phyloP scores from a whole-genome alignment of 2,113 vertebrate species.

The Bolborhynchus lineola region DNA sequence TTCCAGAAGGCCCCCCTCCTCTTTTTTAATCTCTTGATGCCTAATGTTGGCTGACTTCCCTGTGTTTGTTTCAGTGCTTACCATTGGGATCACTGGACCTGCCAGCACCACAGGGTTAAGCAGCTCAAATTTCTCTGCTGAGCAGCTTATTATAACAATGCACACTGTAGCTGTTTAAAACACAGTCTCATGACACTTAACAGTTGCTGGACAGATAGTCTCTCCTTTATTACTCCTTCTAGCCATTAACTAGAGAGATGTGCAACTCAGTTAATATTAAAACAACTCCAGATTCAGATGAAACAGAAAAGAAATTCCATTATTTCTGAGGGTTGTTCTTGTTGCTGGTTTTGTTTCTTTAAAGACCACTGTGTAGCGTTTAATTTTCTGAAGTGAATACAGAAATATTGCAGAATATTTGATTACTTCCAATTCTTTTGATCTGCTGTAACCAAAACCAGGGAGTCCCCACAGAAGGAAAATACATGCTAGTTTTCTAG shows the following conservation, averaged over 20 bases:
- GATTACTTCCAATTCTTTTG: neutral
- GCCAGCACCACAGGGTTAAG: constrained; percentile 73
- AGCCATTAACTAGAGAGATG: neutral
- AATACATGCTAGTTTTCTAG: neutral
- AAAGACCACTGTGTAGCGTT: neutral
- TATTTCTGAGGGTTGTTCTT: neutral
- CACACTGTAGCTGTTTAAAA: constrained; percentile 61
- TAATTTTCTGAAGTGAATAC: neutral
- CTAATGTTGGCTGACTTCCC: constrained; percentile 67
- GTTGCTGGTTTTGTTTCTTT: neutral
- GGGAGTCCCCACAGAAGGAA: neutral
- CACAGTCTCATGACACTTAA: constrained; percentile 55
- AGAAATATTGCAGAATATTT: neutral
- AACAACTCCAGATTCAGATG: neutral
- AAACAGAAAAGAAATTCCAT: neutral
- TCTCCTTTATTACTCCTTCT: constrained; percentile 32
- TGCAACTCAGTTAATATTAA: neutral
- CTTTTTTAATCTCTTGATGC: constrained; percentile 71
- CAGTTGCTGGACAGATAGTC: constrained; percentile 42
- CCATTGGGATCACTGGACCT: constrained; percentile 63
- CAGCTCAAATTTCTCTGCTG: constrained; percentile 73
- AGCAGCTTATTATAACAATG: constrained; percentile 66
- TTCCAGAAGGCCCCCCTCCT: constrained; percentile 10
- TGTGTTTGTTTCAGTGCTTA: constrained; percentile 71
- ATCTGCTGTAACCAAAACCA: neutral